Conservation (phyloP, 1,140 invertebrate genomes). For the Patella vulgata region DNA sequence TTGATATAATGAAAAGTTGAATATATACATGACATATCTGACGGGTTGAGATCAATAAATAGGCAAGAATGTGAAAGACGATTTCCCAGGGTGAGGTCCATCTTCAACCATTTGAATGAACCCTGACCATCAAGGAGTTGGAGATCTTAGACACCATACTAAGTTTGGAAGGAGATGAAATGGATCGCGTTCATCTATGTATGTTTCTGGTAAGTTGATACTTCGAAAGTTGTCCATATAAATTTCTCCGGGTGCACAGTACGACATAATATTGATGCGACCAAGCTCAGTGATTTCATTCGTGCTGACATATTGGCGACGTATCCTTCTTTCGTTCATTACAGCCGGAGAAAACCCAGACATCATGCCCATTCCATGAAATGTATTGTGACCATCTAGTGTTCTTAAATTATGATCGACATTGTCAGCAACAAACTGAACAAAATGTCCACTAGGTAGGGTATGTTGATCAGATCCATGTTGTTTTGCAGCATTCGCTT, state of each 20-base stretch:
- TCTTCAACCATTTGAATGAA: constrained; percentile 29
- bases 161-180: not conserved
- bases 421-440: constrained; percentile 34
- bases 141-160: constrained; percentile 14
- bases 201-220: not conserved
- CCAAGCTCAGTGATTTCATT: too few species aligned
- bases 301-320: not conserved
- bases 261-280: not conserved
- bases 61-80: constrained; percentile 40
- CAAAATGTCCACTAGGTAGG: not conserved
- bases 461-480: not conserved
- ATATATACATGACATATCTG: constrained; percentile 46
- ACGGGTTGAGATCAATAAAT: constrained; percentile 48
- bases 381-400: constrained; percentile 29
- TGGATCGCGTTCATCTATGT: not conserved
- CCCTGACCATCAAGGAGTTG: constrained; percentile 12
- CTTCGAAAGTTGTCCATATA: not conserved
- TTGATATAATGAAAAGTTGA: constrained; percentile 44
- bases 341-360: constrained; percentile 21
- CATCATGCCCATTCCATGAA: constrained; percentile 44
- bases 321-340: not conserved
- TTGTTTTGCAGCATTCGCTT: constrained; percentile 12
- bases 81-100: constrained; percentile 38
- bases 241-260: not conserved
- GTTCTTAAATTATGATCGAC: constrained; percentile 35